Evolutionary conservation across 2,888 invertebrate species (phyloP), one percentile per base, ranked within the genome.

Genomic region (Lacanobia oleracea): DNA sequence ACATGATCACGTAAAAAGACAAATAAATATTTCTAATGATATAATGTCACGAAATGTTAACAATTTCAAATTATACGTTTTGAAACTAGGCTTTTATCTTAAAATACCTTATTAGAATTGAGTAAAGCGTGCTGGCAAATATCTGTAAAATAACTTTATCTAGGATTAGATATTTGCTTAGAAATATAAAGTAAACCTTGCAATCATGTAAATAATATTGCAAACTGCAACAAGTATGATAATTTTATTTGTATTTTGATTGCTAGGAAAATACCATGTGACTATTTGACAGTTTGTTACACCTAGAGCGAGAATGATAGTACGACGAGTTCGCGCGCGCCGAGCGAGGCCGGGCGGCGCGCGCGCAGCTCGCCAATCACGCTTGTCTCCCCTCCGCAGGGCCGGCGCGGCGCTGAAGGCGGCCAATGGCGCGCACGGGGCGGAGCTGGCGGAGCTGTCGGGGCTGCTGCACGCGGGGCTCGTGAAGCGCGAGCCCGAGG

Each of bases 401-500:
- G 95, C 95, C 94, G 95, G 96, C 94, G 94, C 91, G 77, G 88
- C 94, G 80, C 96, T 97, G 93, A 97, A 97, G 94, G 96, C 97
- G 91, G 95, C 97, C 97, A 97, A 97, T 97, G 97, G 97, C 93
- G 96, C 97, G 94, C 95, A 95, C 96, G 97, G 93, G 97, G 97
- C 96, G 97, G 97, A 97, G 97, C 97, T 96, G 96, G 97, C 93
- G 93, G 96, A 96, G 91, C 96, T 95, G 91, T 96, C 95, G 92
- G 96, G 96, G 86, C 96, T 97, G 94, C 96, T 97, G 85, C 97
- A 97, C 94, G 96, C 97, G 92, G 97, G 97, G 91, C 97, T 97
- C 92, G 97, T 98, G 93, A 98, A 98, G 96, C 97, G 98, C 92
- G 98, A 98, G 94, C 98, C 98, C 89, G 98, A 98, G 96, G 98